phyloP scores from a whole-genome alignment of 2,113 vertebrate genomes.

The Symphodus melops region DNA sequence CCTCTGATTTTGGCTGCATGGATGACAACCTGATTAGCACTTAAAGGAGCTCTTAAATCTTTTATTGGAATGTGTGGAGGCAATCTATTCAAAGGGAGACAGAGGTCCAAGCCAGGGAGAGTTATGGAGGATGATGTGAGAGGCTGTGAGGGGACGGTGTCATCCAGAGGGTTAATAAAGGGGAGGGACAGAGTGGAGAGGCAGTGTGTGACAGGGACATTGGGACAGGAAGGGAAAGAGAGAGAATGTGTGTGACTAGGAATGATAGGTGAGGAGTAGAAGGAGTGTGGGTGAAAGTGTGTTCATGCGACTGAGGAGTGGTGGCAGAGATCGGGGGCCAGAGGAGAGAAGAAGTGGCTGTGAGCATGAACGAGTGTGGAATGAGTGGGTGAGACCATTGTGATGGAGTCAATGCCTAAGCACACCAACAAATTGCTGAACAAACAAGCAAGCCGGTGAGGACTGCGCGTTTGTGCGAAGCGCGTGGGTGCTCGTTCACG shows the following conservation, averaged over 20 bases:
- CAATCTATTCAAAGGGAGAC: conserved; percentile 54
- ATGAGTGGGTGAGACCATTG: conserved; percentile 55
- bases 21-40: conserved; percentile 84
- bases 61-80: conserved; percentile 61
- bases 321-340: conserved; percentile 37
- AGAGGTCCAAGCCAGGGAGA: conserved; percentile 39
- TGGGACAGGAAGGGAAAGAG: conserved; percentile 17
- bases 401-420: conserved; percentile 52
- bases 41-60: conserved; percentile 78
- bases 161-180: conserved; percentile 64
- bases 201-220: conserved; percentile 38
- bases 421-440: conserved; percentile 63
- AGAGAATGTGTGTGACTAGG: conserved; percentile 37
- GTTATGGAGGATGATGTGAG: conserved; percentile 60
- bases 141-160: conserved; percentile 62
- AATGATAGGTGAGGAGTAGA: conserved; percentile 42
- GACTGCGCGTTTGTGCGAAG: conserved; percentile 38
- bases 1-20: conserved; percentile 75
- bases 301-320: conserved; percentile 31
- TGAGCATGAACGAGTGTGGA: conserved; percentile 41
- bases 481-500: conserved; percentile 5
- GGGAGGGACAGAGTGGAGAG: conserved; percentile 40
- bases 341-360: conserved; percentile 51
- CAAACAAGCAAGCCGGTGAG: conserved; percentile 58
- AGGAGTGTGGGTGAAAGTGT: conserved; percentile 25